Conservation (phyloP, 2,797 vertebrate species). For the Rhabdomys pumilio region DNA sequence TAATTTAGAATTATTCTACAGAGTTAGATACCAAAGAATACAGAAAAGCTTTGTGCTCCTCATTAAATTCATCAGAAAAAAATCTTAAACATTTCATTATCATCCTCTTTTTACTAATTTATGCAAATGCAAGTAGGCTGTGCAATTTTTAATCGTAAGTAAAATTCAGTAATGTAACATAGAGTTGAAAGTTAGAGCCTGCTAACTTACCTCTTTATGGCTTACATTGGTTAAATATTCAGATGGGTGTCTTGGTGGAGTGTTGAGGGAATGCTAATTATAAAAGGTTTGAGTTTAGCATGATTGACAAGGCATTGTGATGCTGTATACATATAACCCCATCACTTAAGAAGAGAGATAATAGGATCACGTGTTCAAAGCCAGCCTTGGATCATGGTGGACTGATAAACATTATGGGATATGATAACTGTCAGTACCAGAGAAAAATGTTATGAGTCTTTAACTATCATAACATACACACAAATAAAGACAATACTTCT, state of each 20-base stretch:
- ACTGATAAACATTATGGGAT: neutral
- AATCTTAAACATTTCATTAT: constrained; percentile 81
- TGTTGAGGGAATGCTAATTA: neutral
- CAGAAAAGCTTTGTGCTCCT: constrained; percentile 56
- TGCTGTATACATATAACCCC: neutral
- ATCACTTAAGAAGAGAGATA: neutral
- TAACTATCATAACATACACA: neutral
- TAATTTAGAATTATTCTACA: constrained; percentile 84
- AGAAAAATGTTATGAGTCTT: neutral
- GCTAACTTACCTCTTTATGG: neutral
- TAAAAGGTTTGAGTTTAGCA: neutral
- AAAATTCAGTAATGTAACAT: constrained; percentile 72
- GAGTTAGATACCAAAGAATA: constrained; percentile 72
- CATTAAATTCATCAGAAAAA: constrained; percentile 84
- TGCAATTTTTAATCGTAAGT: constrained; percentile 39
- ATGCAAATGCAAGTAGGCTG: constrained; percentile 80
- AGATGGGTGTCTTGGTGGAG: neutral
- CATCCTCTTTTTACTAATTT: constrained; percentile 79
- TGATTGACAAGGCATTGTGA: neutral
- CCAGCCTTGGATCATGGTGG: neutral
- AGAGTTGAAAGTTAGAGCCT: neutral
- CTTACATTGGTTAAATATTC: neutral
- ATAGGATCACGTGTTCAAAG: neutral
- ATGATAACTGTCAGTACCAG: neutral
- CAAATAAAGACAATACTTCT: neutral